Conservation (phyloP, 2,113 vertebrate species). For the Nasalis larvatus region DNA sequence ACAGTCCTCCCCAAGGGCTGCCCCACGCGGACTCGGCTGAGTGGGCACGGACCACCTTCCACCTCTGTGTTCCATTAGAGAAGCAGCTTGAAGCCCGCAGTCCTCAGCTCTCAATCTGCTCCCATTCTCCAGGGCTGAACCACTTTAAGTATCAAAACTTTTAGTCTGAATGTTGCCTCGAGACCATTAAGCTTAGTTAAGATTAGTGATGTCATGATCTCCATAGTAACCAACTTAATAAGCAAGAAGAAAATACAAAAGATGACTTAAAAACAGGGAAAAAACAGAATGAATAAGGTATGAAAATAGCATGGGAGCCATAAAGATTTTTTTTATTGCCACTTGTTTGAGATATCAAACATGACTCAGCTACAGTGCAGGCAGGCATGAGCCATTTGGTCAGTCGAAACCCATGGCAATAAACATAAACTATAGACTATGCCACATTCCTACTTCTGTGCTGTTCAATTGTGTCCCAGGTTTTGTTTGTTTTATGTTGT, state of each 20-base stretch:
- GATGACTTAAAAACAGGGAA: slow-evolving; percentile 18
- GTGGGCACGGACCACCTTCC: not conserved
- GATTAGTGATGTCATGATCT: not conserved
- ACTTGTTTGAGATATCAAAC: slow-evolving; percentile 7
- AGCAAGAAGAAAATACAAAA: slow-evolving; percentile 33
- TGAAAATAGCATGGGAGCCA: not conserved
- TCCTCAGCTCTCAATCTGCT: not conserved
- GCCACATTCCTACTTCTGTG: not conserved
- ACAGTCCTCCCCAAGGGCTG: not conserved
- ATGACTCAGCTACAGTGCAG: not conserved
- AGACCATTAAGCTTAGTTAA: slow-evolving; percentile 17
- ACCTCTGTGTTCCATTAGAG: not conserved
- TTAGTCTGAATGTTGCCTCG: not conserved
- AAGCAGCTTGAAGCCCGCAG: not conserved
- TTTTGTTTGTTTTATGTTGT: not conserved
- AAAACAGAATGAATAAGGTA: not conserved
- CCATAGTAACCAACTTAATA: slow-evolving; percentile 49
- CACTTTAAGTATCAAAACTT: not conserved
- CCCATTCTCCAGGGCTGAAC: not conserved
- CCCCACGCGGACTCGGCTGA: not conserved
- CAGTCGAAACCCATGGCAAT: not conserved
- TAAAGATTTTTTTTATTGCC: slow-evolving; percentile 55
- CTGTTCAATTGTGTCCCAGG: not conserved
- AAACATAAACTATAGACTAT: not conserved
- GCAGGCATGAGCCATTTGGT: not conserved